Evolutionary conservation across 2,113 vertebrate species (phyloP).

Genomic region (Larimichthys polyactis): DNA sequence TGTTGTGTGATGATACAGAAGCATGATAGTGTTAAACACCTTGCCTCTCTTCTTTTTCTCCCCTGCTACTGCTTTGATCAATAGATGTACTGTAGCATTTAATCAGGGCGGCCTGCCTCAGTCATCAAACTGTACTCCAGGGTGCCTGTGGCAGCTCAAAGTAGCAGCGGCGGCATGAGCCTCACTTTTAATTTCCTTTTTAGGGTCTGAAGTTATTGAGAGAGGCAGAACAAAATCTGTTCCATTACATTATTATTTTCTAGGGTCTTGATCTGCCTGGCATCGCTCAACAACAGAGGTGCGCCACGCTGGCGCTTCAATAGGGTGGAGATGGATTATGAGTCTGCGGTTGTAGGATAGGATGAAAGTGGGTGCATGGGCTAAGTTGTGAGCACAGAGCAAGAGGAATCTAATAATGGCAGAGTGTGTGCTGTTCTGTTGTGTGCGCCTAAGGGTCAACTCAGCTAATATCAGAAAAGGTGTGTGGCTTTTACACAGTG

Average conservation of each 20-base stretch:
- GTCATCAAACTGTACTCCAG: conserved; percentile 64
- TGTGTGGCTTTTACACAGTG: conserved; percentile 39
- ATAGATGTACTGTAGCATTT: conserved; percentile 77
- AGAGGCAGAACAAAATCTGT: conserved; percentile 52
- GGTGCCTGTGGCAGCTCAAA: conserved; percentile 45
- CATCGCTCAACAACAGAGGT: conserved; percentile 36
- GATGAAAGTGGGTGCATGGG: conserved; percentile 55
- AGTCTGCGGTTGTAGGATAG: conserved; percentile 42
- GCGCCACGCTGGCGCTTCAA: conserved; percentile 20
- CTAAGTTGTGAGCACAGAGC: conserved; percentile 45
- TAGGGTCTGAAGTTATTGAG: conserved; percentile 56
- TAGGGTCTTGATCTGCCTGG: conserved; percentile 52
- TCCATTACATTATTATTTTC: conserved; percentile 61
- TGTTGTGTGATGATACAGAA: conserved; percentile 51
- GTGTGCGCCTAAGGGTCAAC: conserved; percentile 61
- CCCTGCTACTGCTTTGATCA: conserved; percentile 64
- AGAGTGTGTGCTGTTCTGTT: conserved; percentile 54
- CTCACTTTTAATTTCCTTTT: conserved; percentile 78
- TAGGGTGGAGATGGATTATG: conserved; percentile 54
- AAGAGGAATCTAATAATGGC: conserved; percentile 70
- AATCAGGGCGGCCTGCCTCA: conserved; percentile 69
- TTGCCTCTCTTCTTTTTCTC: conserved; percentile 42
- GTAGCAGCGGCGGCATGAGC: conserved; percentile 37
- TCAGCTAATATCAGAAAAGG: conserved; percentile 55
- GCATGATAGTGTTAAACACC: conserved; percentile 55